A percentile compares a stretch with the other conserved stretches of the same genome.
Conservation (phyloP, 1,140 invertebrate species). For the Macrobrachium nipponense region DNA sequence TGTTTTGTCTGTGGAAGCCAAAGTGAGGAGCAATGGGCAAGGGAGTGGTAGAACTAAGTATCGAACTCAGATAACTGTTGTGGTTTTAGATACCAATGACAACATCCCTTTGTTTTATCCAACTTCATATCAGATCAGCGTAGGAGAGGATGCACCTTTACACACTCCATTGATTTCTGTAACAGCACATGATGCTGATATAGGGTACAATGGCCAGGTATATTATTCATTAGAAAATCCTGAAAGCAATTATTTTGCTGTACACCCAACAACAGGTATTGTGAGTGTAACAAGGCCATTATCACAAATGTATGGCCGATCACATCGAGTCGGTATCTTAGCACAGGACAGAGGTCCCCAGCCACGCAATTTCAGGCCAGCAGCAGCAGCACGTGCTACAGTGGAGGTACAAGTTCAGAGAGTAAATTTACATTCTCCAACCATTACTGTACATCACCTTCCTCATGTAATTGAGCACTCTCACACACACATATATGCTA, state of each 20-base stretch:
- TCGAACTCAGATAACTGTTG: slow-evolving; percentile 82
- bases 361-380: slow-evolving; percentile 4
- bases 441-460: slow-evolving; percentile 73
- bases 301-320: slow-evolving; percentile 74
- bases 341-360: slow-evolving; percentile 56
- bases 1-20: slow-evolving; percentile 83
- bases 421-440: slow-evolving; percentile 62
- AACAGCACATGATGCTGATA: slow-evolving; percentile 91
- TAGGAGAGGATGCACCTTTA: slow-evolving; percentile 87
- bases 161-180: slow-evolving; percentile 74
- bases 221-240: slow-evolving; percentile 90
- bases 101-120: slow-evolving; percentile 92
- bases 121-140: slow-evolving; percentile 83
- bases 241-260: slow-evolving; percentile 83
- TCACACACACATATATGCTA: slow-evolving; percentile 88
- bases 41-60: slow-evolving; percentile 66
- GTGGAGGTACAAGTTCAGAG: slow-evolving; percentile 55
- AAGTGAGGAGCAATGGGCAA: slow-evolving; percentile 68
- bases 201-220: slow-evolving; percentile 93
- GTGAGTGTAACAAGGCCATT: slow-evolving; percentile 86
- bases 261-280: slow-evolving; percentile 92
- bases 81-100: slow-evolving; percentile 91
- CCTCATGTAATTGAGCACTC: slow-evolving; percentile 87
- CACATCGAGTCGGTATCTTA: slow-evolving; percentile 46
- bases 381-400: slow-evolving; percentile 39